A percentile compares a stretch with the other conserved stretches of the same genome.
These are phyloP conservation scores for Myiopsitta monachus DNA, from an alignment of 2,113 vertebrate genomes.

Conservation along the genomic window DNA sequence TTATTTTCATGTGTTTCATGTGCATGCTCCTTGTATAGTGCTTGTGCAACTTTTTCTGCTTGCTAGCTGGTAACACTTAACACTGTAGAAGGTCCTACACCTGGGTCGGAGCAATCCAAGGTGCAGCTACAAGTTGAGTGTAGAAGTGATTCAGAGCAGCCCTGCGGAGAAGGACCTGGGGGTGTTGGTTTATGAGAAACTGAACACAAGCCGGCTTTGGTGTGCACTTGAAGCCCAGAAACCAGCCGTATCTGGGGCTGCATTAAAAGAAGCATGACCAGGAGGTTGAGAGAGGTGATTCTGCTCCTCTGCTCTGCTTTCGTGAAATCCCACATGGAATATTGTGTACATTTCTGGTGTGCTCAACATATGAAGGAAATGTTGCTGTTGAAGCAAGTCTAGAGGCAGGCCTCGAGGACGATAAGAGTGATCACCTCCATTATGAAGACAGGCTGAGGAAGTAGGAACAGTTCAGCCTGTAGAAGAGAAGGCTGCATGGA, in stretches of 20 bases:
- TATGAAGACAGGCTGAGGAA: not conserved
- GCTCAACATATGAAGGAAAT: too few relatives aligned
- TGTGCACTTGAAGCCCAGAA: not conserved
- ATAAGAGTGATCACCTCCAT: not conserved
- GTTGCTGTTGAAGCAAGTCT: too few relatives aligned
- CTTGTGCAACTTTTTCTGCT: not conserved
- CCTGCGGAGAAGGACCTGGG: not conserved
- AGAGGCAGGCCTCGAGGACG: too few relatives aligned
- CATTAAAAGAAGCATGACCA: too few relatives aligned
- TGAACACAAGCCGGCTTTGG: not conserved
- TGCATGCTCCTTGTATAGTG: not conserved
- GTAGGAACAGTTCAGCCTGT: not conserved
- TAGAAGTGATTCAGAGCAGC: not conserved
- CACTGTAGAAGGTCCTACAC: not conserved
- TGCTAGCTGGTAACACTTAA: not conserved
- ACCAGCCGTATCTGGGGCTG: not conserved
- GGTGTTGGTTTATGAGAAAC: not conserved
- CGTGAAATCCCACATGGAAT: too few relatives aligned
- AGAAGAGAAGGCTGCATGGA: not conserved
- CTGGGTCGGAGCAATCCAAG: not conserved
- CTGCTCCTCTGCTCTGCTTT: too few relatives aligned
- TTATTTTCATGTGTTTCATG: not conserved
- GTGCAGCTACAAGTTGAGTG: not conserved
- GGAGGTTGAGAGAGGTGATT: too few relatives aligned
- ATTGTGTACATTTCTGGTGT: too few relatives aligned